phyloP scores from a whole-genome alignment of 1,140 invertebrate species.

The Heliconius hewitsoni region DNA sequence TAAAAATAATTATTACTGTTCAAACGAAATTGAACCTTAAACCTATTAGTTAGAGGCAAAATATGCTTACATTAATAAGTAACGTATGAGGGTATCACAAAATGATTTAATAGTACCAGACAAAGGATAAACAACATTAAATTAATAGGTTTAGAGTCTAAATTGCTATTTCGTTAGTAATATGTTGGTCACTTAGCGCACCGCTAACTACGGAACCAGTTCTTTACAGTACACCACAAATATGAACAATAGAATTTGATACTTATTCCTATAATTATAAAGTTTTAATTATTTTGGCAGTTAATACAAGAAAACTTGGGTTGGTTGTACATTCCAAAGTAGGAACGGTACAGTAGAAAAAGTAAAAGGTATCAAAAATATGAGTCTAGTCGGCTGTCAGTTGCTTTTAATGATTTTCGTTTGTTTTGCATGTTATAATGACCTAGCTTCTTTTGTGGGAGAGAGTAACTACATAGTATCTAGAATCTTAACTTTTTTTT shows the following conservation, averaged over 20 bases:
- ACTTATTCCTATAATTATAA: background rate
- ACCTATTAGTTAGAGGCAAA: constrained; percentile 22
- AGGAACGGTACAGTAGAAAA: constrained; percentile 44
- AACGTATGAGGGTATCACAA: constrained; percentile 46
- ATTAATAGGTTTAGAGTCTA: constrained; percentile 33
- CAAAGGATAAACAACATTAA: constrained; percentile 33
- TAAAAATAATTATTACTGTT: constrained; percentile 11
- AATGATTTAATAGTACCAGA: constrained; percentile 29
- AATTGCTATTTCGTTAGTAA: constrained; percentile 31
- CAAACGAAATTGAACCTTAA: constrained; percentile 33
- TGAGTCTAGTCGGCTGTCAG: constrained; percentile 19
- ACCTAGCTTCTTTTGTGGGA: background rate
- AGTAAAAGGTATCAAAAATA: constrained; percentile 33
- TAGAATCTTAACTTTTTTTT: no score
- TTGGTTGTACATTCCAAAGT: constrained; percentile 36
- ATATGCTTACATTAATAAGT: constrained; percentile 39
- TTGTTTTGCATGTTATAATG: background rate
- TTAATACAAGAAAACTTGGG: background rate
- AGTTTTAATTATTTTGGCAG: background rate
- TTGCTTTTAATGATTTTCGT: background rate
- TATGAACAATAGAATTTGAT: constrained; percentile 34
- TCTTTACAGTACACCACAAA: constrained; percentile 48
- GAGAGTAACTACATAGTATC: no score
- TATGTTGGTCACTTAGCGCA: constrained; percentile 52
- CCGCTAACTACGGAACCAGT: constrained; percentile 57